Evolutionary conservation across 2,888 invertebrate genomes (phyloP), one percentile per base, ranked within the genome.

Genomic region (Cephus pulcher): DNA sequence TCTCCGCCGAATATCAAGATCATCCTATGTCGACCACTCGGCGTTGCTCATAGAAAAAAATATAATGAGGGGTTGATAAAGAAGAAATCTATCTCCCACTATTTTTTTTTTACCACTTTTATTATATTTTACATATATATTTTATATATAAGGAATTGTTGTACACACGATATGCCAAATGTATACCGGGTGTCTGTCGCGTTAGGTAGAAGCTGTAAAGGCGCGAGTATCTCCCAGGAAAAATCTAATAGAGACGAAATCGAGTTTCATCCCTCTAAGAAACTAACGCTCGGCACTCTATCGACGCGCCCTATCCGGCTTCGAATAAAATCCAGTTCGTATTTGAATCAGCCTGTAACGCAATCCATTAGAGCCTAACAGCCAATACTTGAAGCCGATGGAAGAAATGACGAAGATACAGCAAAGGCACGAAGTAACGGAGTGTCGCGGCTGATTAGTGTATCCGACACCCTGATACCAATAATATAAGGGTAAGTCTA

Each of bases 311-410:
- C 82, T 76, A 35, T 74, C 75, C 78, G 15, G 75, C 75, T 75
- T 81, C 81, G 80, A 89, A 89, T 88, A 88, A 90, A 91, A 91
- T 90, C 90, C 89, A 87, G 90, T 89, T 91, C 91, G 89, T 88
- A 90, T 91, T 90, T 90, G 90, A 91, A 91, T 91, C 89, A 91
- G 88, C 87, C 87, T 81, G 88, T 91, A 90, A 91, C 89, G 88
- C 88, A 90, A 91, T 91, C 91, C 91, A 91, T 91, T 91, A 91
- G 90, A 81, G 86, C 83, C 88, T 90, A 91, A 90, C 90, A 90
- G 89, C 90, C 90, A 90, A 90, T 91, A 88, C 88, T 88, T 88
- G 78, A 76, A 82, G 84, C 74, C 34, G 81, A 81, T 73, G 78
- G 76, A 82, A 81, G 76, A 77, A 81, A 81, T 33, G 70, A 30